Evolutionary conservation across 2,888 invertebrate species (phyloP).

Genomic region (Melipona bicolor): DNA sequence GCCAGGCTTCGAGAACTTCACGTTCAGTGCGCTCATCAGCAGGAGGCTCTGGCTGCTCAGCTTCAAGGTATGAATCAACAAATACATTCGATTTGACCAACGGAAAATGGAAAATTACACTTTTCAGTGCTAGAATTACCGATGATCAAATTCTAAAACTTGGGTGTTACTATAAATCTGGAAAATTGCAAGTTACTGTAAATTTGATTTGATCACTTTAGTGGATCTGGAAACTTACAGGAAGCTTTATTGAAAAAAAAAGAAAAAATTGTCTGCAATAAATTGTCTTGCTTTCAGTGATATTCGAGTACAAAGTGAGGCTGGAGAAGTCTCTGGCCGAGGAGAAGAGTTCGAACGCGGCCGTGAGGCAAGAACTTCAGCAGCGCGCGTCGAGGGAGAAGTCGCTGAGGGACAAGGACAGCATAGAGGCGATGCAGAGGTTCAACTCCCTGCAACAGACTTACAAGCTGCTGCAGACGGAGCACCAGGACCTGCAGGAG

Average conservation of each 20-base stretch:
- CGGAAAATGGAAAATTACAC: background rate
- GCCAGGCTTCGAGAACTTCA: conserved; percentile 79
- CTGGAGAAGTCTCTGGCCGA: conserved; percentile 81
- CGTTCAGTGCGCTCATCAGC: conserved; percentile 80
- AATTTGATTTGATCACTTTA: too few relatives aligned
- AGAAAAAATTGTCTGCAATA: too few relatives aligned
- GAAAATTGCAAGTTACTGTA: too few relatives aligned
- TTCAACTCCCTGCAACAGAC: conserved; percentile 81
- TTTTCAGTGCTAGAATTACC: background rate
- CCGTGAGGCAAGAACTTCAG: conserved; percentile 80
- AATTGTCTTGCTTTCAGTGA: conserved; percentile 71
- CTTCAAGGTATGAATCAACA: conserved; percentile 77
- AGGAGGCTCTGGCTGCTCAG: conserved; percentile 80
- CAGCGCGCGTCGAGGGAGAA: conserved; percentile 80
- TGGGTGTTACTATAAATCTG: too few relatives aligned
- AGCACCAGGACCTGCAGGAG: conserved; percentile 79
- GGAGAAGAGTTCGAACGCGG: conserved; percentile 81
- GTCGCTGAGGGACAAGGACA: conserved; percentile 79
- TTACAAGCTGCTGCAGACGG: conserved; percentile 78
- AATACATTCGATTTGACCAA: too few relatives aligned
- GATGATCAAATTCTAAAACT: too few relatives aligned
- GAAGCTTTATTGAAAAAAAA: background rate
- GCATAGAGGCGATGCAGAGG: conserved; percentile 78
- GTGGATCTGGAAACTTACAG: background rate
- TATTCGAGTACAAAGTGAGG: conserved; percentile 81